Base-by-base conservation (phyloP, 2,888 invertebrate species). In the Agriotes lineatus region DNA sequence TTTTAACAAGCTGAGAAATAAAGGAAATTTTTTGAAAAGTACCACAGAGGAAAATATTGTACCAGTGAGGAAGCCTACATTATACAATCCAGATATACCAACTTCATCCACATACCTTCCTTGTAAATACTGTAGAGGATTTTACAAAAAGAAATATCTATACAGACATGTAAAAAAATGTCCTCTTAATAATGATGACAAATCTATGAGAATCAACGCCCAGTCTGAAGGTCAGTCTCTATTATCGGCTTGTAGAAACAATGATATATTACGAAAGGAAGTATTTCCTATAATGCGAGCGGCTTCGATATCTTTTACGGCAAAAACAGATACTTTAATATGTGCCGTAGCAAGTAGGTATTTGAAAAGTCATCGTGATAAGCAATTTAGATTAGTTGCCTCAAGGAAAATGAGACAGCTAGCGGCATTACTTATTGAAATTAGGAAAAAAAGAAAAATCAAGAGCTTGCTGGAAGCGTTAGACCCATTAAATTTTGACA, bases 351-450 rank as follows among this genome's bases (percentile, higher is more conserved):
- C 59, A 33, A 64, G 54, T 25, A 20, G 69, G 25, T 71, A 71
- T 62, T 39, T 72, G 20, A 65, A 70, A 63, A 54, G 22, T 20
- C 70, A 74, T 42, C 16, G 67, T 16, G 72, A 70, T 44, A 71
- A 62, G 12, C 72, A 73, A 54, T 73, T 67, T 33, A 25, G 56
- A 25, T 45, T 62, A 48, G 65, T 68, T 7, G 57, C 66, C 16
- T 71, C 64, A 9, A 20, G 69, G 12, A 72, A 72, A 63, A 74
- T 74, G 72, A 52, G 74, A 39, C 72, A 72, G 52, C 30, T 74
- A 10, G 57, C 60, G 0, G 61, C 67, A 68, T 42, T 71, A 12
- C 48, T 74, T 10, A 54, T 74, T 35, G 67, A 70, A 64, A 45
- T 74, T 14, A 68, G 45, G 50, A 69, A 57, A 50, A 35, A 68